Percentiles rank a stretch among this genome's conserved stretches.
Conservation (phyloP, 35 echinoderm and acorn worm species). For the Apostichopus japonicus region DNA sequence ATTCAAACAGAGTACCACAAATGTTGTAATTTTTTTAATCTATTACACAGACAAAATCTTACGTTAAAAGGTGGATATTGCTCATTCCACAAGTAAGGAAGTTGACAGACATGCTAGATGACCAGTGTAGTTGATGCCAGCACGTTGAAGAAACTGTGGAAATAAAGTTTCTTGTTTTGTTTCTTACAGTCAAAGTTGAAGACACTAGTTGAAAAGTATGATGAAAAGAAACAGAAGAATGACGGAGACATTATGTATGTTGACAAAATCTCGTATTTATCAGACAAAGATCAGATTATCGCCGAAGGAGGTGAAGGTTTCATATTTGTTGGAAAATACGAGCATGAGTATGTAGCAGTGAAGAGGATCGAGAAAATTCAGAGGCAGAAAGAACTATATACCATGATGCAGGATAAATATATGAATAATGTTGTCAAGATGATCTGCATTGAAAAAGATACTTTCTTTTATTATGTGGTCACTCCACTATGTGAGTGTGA, state of each 20-base stretch:
- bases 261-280: neutral
- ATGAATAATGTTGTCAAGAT: constrained; percentile 29
- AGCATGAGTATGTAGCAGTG: neutral
- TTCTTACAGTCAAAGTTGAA: neutral
- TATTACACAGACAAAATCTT: too few relatives aligned
- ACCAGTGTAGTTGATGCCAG: too few relatives aligned
- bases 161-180: neutral
- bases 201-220: neutral
- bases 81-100: too few relatives aligned
- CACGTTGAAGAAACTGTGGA: too few relatives aligned
- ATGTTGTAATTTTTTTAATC: too few relatives aligned
- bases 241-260: neutral
- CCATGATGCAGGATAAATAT: neutral
- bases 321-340: neutral
- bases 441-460: neutral
- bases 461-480: neutral
- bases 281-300: neutral
- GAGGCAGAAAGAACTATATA: neutral
- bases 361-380: neutral
- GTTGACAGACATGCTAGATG: too few relatives aligned
- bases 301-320: neutral
- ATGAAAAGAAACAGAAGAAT: neutral
- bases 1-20: too few relatives aligned
- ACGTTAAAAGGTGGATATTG: too few relatives aligned
- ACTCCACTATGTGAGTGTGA: constrained; percentile 40